Evolutionary conservation across 2,888 invertebrate species (phyloP).

Genomic region (Dynastes maya): DNA sequence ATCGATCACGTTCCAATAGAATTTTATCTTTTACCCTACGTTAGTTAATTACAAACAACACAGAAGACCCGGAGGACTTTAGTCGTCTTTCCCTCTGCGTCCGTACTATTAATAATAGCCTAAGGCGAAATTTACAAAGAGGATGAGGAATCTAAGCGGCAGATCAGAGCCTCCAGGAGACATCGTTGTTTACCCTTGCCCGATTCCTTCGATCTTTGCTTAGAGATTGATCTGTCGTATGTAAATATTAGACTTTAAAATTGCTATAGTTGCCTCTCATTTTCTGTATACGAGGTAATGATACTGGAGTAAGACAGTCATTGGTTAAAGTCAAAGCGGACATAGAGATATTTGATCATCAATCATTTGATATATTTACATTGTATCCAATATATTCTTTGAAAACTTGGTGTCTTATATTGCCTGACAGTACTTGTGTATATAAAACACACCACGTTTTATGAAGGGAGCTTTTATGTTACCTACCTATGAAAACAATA

Average conservation of each 20-base stretch:
- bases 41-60: conserved; percentile 39
- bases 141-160: conserved; percentile 8
- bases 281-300: neutral
- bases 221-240: conserved; percentile 38
- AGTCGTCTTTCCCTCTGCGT: conserved; percentile 4
- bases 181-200: conserved; percentile 44
- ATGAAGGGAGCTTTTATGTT: too few relatives aligned
- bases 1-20: neutral
- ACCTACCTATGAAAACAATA: too few relatives aligned
- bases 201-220: conserved; percentile 36
- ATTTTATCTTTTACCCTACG: neutral
- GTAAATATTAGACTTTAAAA: conserved; percentile 51
- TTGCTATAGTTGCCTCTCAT: conserved; percentile 22
- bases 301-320: too few relatives aligned
- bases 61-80: conserved; percentile 14
- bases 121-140: conserved; percentile 20
- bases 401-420: too few relatives aligned
- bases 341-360: too few relatives aligned
- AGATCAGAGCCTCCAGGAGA: neutral
- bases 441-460: too few relatives aligned
- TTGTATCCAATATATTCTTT: too few relatives aligned
- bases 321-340: too few relatives aligned
- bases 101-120: conserved; percentile 41
- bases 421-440: too few relatives aligned
- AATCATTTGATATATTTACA: too few relatives aligned